These are phyloP conservation scores for Penaeus indicus DNA, from an alignment of 1,140 invertebrate genomes.

Conservation along the genomic window DNA sequence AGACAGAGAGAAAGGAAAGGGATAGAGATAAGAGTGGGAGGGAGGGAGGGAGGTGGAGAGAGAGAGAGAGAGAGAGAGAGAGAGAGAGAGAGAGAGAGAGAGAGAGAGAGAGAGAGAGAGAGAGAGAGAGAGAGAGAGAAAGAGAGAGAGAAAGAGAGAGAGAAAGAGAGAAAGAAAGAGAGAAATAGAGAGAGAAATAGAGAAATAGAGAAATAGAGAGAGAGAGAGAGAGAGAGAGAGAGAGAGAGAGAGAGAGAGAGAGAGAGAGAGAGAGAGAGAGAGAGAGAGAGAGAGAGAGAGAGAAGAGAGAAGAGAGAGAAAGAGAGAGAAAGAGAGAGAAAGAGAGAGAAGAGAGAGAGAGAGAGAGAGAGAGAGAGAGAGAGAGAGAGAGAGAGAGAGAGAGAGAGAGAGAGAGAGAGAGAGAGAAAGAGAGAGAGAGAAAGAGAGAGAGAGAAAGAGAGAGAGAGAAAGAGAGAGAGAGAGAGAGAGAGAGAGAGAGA, in stretches of 20 bases:
- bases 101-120: not conserved
- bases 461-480: not conserved
- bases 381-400: not conserved
- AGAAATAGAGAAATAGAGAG: not conserved
- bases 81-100: not conserved
- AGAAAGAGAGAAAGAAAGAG: not conserved
- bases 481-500: not conserved
- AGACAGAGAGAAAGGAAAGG: not conserved
- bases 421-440: not conserved
- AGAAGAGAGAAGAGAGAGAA: not conserved
- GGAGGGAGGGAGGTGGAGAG: not conserved
- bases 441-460: conserved; percentile 10
- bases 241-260: not conserved
- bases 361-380: not conserved
- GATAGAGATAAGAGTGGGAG: too few relatives aligned
- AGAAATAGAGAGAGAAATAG: not conserved
- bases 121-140: not conserved
- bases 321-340: not conserved
- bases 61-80: not conserved
- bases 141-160: not conserved
- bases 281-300: not conserved
- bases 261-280: not conserved
- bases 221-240: too few relatives aligned
- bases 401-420: not conserved
- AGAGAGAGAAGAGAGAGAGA: not conserved